A percentile compares a stretch with the other conserved stretches of the same genome.
Evolutionary conservation across 2,888 invertebrate species (phyloP).

Genomic region (Macrophya annulata): DNA sequence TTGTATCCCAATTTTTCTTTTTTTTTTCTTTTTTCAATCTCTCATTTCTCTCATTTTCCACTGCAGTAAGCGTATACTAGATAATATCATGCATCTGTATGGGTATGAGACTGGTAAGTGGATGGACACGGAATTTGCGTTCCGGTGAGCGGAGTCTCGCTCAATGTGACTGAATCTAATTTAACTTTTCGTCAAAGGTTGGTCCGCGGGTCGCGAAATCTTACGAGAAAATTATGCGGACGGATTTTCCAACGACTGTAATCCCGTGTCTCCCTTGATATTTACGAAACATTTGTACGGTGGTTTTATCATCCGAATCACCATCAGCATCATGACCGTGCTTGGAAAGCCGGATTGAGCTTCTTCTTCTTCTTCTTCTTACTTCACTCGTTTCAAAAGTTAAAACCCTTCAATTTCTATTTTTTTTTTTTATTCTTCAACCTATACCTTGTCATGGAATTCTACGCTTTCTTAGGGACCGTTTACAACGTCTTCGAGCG

Average conservation of each 20-base stretch:
- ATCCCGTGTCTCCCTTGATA: slow-evolving; percentile 30
- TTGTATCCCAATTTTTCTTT: background rate
- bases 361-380: slow-evolving; percentile 5
- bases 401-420: slow-evolving; percentile 17
- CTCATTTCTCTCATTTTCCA: background rate
- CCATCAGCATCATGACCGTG: slow-evolving; percentile 33
- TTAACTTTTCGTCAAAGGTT: slow-evolving; percentile 48
- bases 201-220: background rate
- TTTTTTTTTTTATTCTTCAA: background rate
- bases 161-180: slow-evolving; percentile 25
- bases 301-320: slow-evolving; percentile 31
- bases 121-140: slow-evolving; percentile 3
- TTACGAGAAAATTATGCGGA: slow-evolving; percentile 35
- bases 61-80: background rate
- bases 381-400: slow-evolving; percentile 29
- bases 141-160: background rate
- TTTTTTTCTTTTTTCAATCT: background rate
- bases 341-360: slow-evolving; percentile 28
- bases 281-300: slow-evolving; percentile 39
- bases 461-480: background rate
- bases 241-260: slow-evolving; percentile 26
- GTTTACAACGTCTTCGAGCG: background rate
- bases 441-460: background rate
- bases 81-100: background rate
- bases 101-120: background rate